These are phyloP conservation scores for Hypomecis atomaria DNA, from an alignment of 2,888 invertebrate species.

Conservation along the genomic window DNA sequence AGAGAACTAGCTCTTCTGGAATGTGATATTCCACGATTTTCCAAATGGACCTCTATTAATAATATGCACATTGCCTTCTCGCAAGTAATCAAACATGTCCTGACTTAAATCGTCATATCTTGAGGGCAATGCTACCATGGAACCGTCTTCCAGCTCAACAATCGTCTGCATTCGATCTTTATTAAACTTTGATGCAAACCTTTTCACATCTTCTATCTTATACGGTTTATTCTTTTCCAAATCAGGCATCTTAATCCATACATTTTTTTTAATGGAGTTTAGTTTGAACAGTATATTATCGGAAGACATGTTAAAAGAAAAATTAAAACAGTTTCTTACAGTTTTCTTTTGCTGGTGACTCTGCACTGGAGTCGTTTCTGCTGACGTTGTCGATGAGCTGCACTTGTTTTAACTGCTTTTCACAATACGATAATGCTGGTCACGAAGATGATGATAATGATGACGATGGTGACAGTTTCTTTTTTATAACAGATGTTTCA, in stretches of 20 bases:
- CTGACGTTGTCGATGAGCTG: too few species aligned
- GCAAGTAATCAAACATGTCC: conserved; percentile 4
- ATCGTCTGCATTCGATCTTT: neutral
- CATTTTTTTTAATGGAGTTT: too few species aligned
- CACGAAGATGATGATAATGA: too few species aligned
- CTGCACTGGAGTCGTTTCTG: too few species aligned
- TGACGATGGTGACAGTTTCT: too few species aligned
- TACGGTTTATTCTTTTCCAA: neutral
- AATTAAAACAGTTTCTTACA: too few species aligned
- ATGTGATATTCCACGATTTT: neutral
- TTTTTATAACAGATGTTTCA: too few species aligned
- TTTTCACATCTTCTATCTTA: neutral
- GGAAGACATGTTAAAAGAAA: too few species aligned
- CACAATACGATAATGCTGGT: too few species aligned
- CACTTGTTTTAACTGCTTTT: too few species aligned
- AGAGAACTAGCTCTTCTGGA: neutral
- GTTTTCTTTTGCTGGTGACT: too few species aligned
- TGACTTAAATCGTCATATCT: conserved; percentile 5
- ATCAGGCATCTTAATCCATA: neutral
- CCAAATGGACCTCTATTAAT: neutral
- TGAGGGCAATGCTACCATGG: neutral
- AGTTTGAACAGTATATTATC: too few species aligned
- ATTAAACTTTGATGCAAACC: neutral
- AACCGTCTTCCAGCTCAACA: neutral
- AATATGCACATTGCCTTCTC: neutral